Base-by-base conservation (phyloP, 2,888 invertebrate species). In the Ypsolopha scabrella region DNA sequence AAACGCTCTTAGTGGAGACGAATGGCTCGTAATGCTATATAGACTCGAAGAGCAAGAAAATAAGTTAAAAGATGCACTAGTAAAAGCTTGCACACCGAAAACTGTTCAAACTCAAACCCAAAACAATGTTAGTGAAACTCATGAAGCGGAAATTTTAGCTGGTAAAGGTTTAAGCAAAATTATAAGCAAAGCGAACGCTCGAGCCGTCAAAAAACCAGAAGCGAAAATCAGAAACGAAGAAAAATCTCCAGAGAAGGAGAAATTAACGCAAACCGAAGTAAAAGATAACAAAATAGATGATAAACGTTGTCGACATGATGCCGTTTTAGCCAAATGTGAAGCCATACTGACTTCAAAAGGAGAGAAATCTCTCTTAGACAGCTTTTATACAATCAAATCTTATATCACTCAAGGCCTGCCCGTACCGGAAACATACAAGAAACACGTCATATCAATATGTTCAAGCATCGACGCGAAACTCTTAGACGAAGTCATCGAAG, bases 11-110 rank as follows among this genome's bases (percentile, higher is more conserved):
- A 70, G 75, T 0, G 80, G 79, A 0, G 82, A 85, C 52, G 85
- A 87, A 11, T 87, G 86, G 87, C 48, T 87, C 0, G 75, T 83
- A 0, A 73, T 82, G 65, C 45, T 87, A 6, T 82, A 78, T 39
- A 73, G 70, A 41, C 41, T 86, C 38, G 85, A 87, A 54, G 72
- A 79, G 38, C 59, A 75, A 0, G 85, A 85, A 13, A 64, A 61
- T 0, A 78, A 70, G 43, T 53, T 86, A 1, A 79, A 70, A 53
- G 76, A 75, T 0, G 65, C 72, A 0, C 71, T 81, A n/a, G 54
- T 62, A 0, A 80, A 80, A 59, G 59, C 70, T 1, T 57, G 61
- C 0, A 64, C 72, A 0, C 64, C 68, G 0, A 55, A 51, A 37
- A 48, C 35, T 6, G 7, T n/a, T 6, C 8, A 39, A 24, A 6